Conservation (phyloP, 2,888 invertebrate species). For the Drosophila prolongata region DNA sequence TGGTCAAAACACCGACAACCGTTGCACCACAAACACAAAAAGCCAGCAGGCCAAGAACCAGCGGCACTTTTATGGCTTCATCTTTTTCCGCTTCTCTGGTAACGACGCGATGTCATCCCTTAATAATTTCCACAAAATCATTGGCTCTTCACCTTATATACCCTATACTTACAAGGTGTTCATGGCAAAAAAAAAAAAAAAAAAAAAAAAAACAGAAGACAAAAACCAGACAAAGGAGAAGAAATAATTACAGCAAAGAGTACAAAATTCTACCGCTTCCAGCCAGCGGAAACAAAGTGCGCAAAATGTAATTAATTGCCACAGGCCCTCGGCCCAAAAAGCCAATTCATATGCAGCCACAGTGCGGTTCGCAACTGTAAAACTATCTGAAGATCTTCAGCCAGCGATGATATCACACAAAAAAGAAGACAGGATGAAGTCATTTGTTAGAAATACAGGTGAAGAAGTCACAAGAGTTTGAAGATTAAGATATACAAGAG, state of each 20-base stretch:
- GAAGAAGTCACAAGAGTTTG: not conserved
- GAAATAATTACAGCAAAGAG: constrained; percentile 56
- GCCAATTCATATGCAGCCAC: constrained; percentile 38
- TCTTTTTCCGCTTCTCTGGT: constrained; percentile 34
- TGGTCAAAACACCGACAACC: constrained; percentile 63
- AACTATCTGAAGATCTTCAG: constrained; percentile 10
- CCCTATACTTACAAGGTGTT: constrained; percentile 21
- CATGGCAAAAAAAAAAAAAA: not conserved
- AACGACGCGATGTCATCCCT: constrained; percentile 33
- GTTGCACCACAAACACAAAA: constrained; percentile 46
- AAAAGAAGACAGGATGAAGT: constrained; percentile 9
- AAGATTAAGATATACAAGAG: not conserved
- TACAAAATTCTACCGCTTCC: constrained; percentile 62
- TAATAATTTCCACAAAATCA: constrained; percentile 7
- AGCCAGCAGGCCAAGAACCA: constrained; percentile 54
- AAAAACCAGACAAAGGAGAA: constrained; percentile 17
- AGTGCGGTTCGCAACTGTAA: constrained; percentile 36
- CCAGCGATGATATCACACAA: constrained; percentile 15
- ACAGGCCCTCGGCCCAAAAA: constrained; percentile 21
- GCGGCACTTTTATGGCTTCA: constrained; percentile 78
- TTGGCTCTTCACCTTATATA: constrained; percentile 14
- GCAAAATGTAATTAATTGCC: constrained; percentile 78
- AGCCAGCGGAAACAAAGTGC: constrained; percentile 71
- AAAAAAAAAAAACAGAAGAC: not conserved
- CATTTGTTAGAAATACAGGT: constrained; percentile 4